Conservation (phyloP, 92 coral and sea anemone species). For the Siderastrea siderea region DNA sequence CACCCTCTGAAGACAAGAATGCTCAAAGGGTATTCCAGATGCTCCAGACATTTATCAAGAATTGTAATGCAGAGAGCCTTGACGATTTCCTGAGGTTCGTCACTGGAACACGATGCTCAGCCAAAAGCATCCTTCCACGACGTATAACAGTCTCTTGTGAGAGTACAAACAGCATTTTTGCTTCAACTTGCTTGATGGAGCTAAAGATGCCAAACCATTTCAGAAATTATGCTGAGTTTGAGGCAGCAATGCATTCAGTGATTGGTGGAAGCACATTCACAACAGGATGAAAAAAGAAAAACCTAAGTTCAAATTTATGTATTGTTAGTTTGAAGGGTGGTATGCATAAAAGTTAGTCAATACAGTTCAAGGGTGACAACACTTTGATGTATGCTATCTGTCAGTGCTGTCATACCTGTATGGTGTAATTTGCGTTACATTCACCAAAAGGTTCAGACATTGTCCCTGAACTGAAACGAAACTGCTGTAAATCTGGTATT, state of each 20-base stretch:
- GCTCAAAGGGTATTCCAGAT: slow-evolving; percentile 39
- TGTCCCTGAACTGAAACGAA: no score
- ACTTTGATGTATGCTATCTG: no score
- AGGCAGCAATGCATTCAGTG: slow-evolving; percentile 54
- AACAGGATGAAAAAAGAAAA: slow-evolving; percentile 49
- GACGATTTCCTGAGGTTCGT: slow-evolving; percentile 54
- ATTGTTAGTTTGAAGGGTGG: slow-evolving; percentile 1
- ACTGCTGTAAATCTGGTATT: no score
- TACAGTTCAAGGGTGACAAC: no score
- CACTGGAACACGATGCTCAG: slow-evolving; percentile 42
- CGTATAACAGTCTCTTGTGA: slow-evolving; percentile 33
- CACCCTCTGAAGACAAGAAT: slow-evolving; percentile 29
- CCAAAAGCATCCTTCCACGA: slow-evolving; percentile 40
- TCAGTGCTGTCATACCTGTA: no score
- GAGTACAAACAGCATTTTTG: slow-evolving; percentile 28
- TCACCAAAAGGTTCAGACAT: slow-evolving; percentile 14
- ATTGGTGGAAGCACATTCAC: slow-evolving; percentile 61
- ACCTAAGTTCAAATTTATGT: neutral
- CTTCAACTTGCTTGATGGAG: slow-evolving; percentile 59
- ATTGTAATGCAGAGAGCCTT: slow-evolving; percentile 20
- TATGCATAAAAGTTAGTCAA: no score
- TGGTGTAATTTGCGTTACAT: neutral
- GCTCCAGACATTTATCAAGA: slow-evolving; percentile 44
- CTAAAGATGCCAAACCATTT: slow-evolving; percentile 62
- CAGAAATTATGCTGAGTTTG: slow-evolving; percentile 45